These are phyloP conservation scores for Aspiorhynchus laticeps DNA, from an alignment of 2,113 vertebrate species.

Conservation along the genomic window DNA sequence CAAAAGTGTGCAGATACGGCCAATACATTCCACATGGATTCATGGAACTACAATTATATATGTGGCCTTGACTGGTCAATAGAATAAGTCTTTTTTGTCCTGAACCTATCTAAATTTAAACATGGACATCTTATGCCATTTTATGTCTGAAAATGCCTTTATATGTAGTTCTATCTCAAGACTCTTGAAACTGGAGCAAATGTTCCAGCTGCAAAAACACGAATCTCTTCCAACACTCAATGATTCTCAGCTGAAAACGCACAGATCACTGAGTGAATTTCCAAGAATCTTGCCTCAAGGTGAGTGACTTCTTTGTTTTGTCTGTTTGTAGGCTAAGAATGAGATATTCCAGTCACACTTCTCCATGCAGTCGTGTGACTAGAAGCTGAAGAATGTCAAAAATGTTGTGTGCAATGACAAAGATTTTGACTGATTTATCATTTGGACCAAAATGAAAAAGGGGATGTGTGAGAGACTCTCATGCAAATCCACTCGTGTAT, in stretches of 20 bases:
- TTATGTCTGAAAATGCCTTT: constrained; percentile 19
- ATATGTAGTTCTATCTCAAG: neutral
- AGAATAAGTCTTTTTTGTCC: neutral
- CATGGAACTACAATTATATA: neutral
- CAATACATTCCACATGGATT: neutral
- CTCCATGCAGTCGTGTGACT: neutral
- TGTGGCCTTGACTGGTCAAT: neutral
- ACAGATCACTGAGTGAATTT: constrained; percentile 15
- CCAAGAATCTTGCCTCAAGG: constrained; percentile 21
- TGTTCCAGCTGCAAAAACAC: constrained; percentile 27
- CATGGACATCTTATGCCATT: neutral
- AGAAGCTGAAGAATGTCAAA: constrained; percentile 16
- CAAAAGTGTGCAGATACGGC: too few relatives aligned
- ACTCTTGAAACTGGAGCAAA: neutral
- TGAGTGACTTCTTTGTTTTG: constrained; percentile 6
- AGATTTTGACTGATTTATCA: neutral
- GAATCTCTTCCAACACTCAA: neutral
- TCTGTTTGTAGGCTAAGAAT: neutral
- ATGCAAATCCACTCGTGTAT: neutral
- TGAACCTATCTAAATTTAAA: neutral
- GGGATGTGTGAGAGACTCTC: neutral
- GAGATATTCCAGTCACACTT: neutral
- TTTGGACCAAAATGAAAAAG: constrained; percentile 9
- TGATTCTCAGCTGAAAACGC: constrained; percentile 27
- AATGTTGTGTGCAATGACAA: neutral